Evolutionary conservation across 2,797 vertebrate species (phyloP).

Genomic region (Austrolebias charrua): DNA sequence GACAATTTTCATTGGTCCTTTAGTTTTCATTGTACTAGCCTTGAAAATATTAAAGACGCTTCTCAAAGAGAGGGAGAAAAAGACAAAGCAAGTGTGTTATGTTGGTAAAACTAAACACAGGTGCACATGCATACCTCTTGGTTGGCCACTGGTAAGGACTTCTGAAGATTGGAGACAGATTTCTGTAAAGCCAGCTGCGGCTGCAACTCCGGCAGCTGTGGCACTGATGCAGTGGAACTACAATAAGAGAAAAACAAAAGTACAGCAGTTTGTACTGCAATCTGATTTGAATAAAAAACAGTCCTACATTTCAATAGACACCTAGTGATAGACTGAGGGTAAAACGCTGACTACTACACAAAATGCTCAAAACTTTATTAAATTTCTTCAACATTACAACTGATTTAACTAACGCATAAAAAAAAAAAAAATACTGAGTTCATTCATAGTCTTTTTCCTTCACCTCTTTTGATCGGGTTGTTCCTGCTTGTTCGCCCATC

Average conservation of each 20-base stretch:
- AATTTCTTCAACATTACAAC: neutral
- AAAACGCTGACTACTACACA: neutral
- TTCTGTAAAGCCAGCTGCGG: slow-evolving; percentile 98
- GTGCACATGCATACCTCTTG: slow-evolving; percentile 88
- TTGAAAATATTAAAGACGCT: neutral
- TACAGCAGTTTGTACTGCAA: neutral
- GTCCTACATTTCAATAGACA: neutral
- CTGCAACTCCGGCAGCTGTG: slow-evolving; percentile 98
- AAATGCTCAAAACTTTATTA: slow-evolving; percentile 4
- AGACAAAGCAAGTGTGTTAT: neutral
- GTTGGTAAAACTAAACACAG: neutral
- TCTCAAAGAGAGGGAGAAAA: neutral
- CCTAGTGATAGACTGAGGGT: neutral
- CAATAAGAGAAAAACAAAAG: slow-evolving; percentile 10
- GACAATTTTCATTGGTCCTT: too few species aligned
- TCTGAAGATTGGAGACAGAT: slow-evolving; percentile 99
- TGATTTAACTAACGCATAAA: neutral
- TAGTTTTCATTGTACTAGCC: neutral
- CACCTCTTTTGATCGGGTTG: slow-evolving; percentile 99
- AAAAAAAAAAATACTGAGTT: neutral
- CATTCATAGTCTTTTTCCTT: neutral
- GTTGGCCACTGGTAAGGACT: slow-evolving; percentile 88
- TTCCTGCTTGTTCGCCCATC: slow-evolving; percentile 99
- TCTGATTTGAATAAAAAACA: neutral
- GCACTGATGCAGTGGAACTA: slow-evolving; percentile 94